phyloP scores from a whole-genome alignment of 2,113 vertebrate species.

The Cricetomys ansorgei region DNA sequence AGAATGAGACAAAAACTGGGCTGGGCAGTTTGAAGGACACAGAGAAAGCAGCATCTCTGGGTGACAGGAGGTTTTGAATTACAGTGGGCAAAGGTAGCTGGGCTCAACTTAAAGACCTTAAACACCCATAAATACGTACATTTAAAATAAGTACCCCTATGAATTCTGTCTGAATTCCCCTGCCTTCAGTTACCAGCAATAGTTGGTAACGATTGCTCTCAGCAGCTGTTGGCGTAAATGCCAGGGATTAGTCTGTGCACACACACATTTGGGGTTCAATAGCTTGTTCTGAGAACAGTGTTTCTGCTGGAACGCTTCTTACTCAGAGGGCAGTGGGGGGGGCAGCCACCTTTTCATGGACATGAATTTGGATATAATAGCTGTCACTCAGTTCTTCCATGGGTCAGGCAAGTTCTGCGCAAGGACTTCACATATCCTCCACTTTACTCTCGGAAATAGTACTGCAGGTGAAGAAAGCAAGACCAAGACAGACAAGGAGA shows the following conservation, averaged over 20 bases:
- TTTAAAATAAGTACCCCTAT: slow-evolving; percentile 64
- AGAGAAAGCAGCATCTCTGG: slow-evolving; percentile 45
- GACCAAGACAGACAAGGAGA: background rate
- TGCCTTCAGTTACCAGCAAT: slow-evolving; percentile 45
- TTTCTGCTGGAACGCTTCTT: background rate
- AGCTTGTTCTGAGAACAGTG: background rate
- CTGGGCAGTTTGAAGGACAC: slow-evolving; percentile 20
- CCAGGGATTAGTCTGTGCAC: background rate
- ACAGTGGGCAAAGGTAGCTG: slow-evolving; percentile 54
- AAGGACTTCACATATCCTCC: background rate
- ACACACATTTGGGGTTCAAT: background rate
- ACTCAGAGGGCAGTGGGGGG: background rate
- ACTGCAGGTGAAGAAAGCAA: background rate
- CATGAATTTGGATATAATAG: background rate
- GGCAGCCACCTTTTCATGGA: background rate
- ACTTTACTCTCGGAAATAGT: background rate
- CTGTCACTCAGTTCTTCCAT: background rate
- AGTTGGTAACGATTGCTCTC: too few species aligned
- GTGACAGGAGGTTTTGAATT: slow-evolving; percentile 63
- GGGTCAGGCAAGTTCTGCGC: too few species aligned
- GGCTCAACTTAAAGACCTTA: slow-evolving; percentile 74
- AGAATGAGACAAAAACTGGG: slow-evolving; percentile 37
- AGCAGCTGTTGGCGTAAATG: background rate
- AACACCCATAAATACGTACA: slow-evolving; percentile 60
- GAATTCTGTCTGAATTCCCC: background rate